Percentiles rank a stretch among this genome's conserved stretches.
phyloP scores from a whole-genome alignment of 2,113 vertebrate species.

The Nothobranchius kuhntae region DNA sequence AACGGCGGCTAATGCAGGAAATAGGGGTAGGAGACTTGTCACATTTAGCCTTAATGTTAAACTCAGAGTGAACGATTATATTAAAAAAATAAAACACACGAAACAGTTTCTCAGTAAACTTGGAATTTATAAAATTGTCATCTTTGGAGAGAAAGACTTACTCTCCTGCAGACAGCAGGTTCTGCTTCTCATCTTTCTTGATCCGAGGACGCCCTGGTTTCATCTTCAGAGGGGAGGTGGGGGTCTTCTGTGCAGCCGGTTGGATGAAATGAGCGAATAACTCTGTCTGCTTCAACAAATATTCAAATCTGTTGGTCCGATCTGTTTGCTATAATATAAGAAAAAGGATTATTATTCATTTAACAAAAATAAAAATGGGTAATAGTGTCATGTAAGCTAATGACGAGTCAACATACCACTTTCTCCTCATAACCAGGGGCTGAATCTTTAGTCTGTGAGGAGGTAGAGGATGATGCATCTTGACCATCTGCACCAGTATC shows the following conservation, averaged over 20 bases:
- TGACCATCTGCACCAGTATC: constrained; percentile 83
- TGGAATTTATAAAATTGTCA: no score
- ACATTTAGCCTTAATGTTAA: no score
- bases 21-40: no score
- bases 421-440: constrained; percentile 93
- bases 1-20: no score
- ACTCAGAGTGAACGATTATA: no score
- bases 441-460: constrained; percentile 80
- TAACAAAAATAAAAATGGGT: not conserved
- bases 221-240: constrained; percentile 98
- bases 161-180: constrained; percentile 94
- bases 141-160: constrained; percentile 76
- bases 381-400: no score
- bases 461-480: constrained; percentile 79
- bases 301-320: constrained; percentile 97
- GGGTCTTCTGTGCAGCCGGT: constrained; percentile 97
- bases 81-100: no score
- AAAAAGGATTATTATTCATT: not conserved
- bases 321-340: constrained; percentile 88
- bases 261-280: constrained; percentile 99
- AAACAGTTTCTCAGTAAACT: no score
- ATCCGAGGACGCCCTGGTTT: constrained; percentile 96
- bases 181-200: constrained; percentile 99
- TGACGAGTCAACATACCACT: constrained; percentile 83
- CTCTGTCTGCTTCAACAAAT: constrained; percentile 98